Conservation (phyloP, 1,140 invertebrate species). For the Paraescarpia echinospica region DNA sequence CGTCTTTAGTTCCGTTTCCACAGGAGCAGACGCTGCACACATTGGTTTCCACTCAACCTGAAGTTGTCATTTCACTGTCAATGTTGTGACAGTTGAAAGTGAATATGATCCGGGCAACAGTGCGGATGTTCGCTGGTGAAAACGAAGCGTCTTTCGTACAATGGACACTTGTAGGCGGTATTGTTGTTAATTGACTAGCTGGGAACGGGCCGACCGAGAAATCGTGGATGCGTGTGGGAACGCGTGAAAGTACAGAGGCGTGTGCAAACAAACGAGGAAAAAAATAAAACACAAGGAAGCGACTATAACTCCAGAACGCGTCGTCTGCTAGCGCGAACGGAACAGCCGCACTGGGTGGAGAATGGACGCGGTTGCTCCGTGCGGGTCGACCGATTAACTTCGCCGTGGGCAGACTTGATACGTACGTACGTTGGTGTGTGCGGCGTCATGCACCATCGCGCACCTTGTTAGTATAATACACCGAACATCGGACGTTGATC, state of each 20-base stretch:
- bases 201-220: neutral
- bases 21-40: too few species aligned
- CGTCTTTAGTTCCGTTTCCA: neutral
- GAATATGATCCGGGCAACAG: too few species aligned
- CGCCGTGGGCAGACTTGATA: neutral
- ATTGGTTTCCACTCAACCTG: too few species aligned
- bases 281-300: neutral
- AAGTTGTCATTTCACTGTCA: neutral
- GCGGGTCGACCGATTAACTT: neutral
- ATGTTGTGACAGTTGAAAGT: neutral
- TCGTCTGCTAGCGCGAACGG: neutral
- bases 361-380: neutral
- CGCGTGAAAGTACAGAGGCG: neutral
- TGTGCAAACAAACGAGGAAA: neutral
- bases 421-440: neutral
- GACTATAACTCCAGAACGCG: too few species aligned
- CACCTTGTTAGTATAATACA: neutral
- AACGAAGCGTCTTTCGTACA: too few species aligned
- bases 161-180: too few species aligned
- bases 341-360: too few species aligned
- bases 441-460: neutral
- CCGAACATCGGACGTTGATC: neutral
- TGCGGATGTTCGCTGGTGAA: too few species aligned
- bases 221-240: neutral
- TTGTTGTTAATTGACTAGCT: too few species aligned